Evolutionary conservation across 2,113 vertebrate genomes (phyloP), one percentile per base, ranked within the genome.

Genomic region (Anhinga anhinga): DNA sequence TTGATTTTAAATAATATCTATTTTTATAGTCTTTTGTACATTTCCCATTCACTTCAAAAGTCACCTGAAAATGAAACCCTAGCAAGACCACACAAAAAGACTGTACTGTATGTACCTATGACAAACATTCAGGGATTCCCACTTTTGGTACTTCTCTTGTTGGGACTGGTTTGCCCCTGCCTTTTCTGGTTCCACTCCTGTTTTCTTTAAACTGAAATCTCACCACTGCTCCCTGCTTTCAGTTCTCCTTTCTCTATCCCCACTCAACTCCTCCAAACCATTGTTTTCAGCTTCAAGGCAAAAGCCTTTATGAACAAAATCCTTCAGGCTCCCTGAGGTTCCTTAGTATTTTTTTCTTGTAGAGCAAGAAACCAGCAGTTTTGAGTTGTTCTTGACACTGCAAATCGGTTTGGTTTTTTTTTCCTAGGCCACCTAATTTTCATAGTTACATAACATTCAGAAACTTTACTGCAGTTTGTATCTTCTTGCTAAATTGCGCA

Each of bases 71-170:
- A 79, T 19, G 4, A 90, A 88, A 61, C 7, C 23, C 34, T 32
- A 65, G 20, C 0, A 2, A 82, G 11, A 45, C 12, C 56, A 52
- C 11, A 15, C 44, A 25, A 4, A 73, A 47, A 49, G 17, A 42
- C 32, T 2, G 0, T 13, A 12, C 15, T 29, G 4, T 20, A 8
- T 8, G 7, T 44, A 30, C 21, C 12, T 29, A 7, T 19, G 17
- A 32, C 36, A 83, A 71, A 36, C 1, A 52, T 34, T 5, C 36
- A 40, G 4, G 13, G 4, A 42, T 69, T 84, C 27, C 15, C 6
- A 42, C 9, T 66, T 84, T 47, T 45, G 13, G 11, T 47, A 13
- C 13, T 47, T 59, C 29, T 59, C 6, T 23, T 67, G 1, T 20
- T n/a, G 11, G 26, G 7, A 10, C 6, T n/a, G 11, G 4, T 47